A percentile compares a stretch with the other conserved stretches of the same genome.
phyloP scores from a whole-genome alignment of 2,113 vertebrate genomes.

The Felis chaus region DNA sequence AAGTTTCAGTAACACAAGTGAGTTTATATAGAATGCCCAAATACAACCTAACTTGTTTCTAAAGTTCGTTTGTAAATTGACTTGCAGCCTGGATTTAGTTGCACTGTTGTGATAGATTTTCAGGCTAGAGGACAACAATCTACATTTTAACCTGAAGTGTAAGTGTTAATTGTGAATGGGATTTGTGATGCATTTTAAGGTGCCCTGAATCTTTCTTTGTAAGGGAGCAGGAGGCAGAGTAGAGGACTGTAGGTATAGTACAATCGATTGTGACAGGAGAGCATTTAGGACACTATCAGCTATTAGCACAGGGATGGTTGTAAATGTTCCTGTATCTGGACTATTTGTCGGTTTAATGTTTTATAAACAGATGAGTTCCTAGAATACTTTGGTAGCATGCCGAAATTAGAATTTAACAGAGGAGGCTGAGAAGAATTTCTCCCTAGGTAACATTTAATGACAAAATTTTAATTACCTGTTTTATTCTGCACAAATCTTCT shows the following conservation, averaged over 20 bases:
- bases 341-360: background rate
- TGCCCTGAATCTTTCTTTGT: background rate
- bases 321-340: background rate
- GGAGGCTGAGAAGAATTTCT: conserved; percentile 19
- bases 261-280: background rate
- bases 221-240: background rate
- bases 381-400: background rate
- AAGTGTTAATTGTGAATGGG: background rate
- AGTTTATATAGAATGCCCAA: background rate
- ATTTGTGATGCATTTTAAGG: background rate
- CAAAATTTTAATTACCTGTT: conserved; percentile 90
- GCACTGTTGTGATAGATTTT: background rate
- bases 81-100: background rate
- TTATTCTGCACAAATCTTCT: conserved; percentile 98
- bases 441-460: background rate
- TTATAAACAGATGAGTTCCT: background rate
- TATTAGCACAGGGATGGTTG: background rate
- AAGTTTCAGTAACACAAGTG: background rate
- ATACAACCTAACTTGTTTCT: conserved; percentile 5
- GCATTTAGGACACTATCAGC: background rate
- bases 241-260: background rate
- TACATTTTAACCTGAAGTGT: background rate
- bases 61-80: background rate
- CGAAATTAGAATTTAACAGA: conserved; percentile 35
- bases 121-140: background rate